Evolutionary conservation across 1,140 invertebrate genomes (phyloP), one percentile per base, ranked within the genome.

Genomic region (Zaprionus ghesquierei): DNA sequence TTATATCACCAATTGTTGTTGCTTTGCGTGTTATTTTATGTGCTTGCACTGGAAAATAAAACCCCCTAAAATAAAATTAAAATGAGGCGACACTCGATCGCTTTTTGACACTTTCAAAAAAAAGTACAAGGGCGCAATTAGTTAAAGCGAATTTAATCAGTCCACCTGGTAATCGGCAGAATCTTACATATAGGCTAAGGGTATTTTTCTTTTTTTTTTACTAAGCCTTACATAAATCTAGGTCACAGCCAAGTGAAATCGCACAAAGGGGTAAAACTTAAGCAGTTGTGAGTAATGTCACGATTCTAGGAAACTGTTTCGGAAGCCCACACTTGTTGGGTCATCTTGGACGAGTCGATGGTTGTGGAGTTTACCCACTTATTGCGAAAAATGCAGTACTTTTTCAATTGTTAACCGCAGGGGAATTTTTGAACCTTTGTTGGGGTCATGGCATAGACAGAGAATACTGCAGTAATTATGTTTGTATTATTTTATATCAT

Each of bases 61-160:
- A 75, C 20, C 81, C 81, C 82, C 75, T 9, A 75, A 69, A 75
- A 38, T 72, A 72, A 69, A 75, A 38, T 72, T 66, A 46, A 60
- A 72, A 75, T 81, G 58, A 56, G 62, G 23, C 63, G 62, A 27
- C 63, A 44, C 68, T 76, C 18, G 51, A 71, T 56, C 51, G 61
- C 51, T 68, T 55, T 71, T 85, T 44, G 51, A 41, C 12, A 51
- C 46, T 58, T 76, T 68, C 29, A 27, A 49, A 29, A 55, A n/a
- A 54, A 61, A 55, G 10, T 38, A 68, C 69, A 86, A 81, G 69
- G 69, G 65, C 69, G 27, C 61, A 33, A 70, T 79, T 55, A 60
- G 23, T 33, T 46, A 81, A 81, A 74, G n/a, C 53, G 56, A 53
- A 58, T 53, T 50, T 50, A 71, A 54, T 66, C 35, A 71, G 18